Conservation (phyloP, 2,113 vertebrate species). For the Thunnus maccoyii region DNA sequence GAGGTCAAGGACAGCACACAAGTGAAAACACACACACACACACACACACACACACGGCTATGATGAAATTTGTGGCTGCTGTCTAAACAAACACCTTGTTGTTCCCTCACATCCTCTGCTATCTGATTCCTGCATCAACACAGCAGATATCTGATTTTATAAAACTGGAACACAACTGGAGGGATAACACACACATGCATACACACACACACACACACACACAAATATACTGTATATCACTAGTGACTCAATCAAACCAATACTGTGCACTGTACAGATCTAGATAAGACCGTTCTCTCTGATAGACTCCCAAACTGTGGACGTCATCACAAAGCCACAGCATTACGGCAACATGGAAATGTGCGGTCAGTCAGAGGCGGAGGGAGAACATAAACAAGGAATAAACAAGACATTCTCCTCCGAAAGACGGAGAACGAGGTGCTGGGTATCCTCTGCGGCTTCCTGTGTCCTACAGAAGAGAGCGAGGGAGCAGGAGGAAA, state of each 20-base stretch:
- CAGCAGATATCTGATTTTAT: conserved; percentile 56
- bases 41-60: conserved; percentile 1
- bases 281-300: conserved; percentile 45
- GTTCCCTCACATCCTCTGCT: conserved; percentile 26
- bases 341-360: conserved; percentile 24
- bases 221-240: not conserved
- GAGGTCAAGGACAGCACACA: conserved; percentile 63
- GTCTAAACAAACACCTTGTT: conserved; percentile 58
- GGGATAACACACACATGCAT: conserved; percentile 30
- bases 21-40: conserved; percentile 12
- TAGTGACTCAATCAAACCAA: conserved; percentile 29
- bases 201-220: not conserved
- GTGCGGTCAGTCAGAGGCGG: not conserved
- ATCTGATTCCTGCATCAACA: conserved; percentile 58
- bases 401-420: conserved; percentile 22
- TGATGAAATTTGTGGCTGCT: conserved; percentile 36
- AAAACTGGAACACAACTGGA: conserved; percentile 27
- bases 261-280: conserved; percentile 30
- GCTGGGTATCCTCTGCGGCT: conserved; percentile 4
- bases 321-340: conserved; percentile 27
- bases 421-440: not conserved
- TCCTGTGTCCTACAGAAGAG: conserved; percentile 22
- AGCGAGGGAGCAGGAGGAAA: conserved; percentile 2
- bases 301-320: conserved; percentile 44
- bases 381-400: not conserved